Evolutionary conservation across 2,113 vertebrate species (phyloP).

Genomic region (Camelus bactrianus): DNA sequence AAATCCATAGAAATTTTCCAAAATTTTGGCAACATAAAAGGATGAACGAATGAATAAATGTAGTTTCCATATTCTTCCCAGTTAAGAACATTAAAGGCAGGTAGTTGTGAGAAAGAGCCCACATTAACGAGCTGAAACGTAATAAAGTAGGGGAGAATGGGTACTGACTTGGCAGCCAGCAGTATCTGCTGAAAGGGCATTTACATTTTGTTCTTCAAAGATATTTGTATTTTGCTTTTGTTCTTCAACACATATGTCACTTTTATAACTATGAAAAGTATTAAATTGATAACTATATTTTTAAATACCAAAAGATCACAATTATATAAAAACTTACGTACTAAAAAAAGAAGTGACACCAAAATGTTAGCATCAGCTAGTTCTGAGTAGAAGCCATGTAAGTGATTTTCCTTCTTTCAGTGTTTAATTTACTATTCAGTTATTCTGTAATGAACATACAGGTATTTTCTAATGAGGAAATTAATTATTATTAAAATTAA

Average conservation of each 20-base stretch:
- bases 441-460: background rate
- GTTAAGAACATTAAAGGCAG: background rate
- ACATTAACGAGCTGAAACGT: background rate
- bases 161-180: background rate
- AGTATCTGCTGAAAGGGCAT: background rate
- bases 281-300: background rate
- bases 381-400: background rate
- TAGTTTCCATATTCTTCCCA: background rate
- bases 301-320: background rate
- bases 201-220: background rate
- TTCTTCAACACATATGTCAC: background rate
- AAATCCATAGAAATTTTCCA: background rate
- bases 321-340: background rate
- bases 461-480: conserved; percentile 16
- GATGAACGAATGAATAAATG: background rate
- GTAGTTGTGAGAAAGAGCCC: background rate
- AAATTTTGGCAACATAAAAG: background rate
- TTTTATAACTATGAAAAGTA: background rate
- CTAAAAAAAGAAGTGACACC: fast-evolving
- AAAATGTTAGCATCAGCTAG: background rate
- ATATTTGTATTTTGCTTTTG: background rate
- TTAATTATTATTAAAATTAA: conserved; percentile 57
- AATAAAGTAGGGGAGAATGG: background rate
- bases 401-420: background rate
- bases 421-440: conserved; percentile 42